Evolutionary conservation across 2,888 invertebrate genomes (phyloP), one percentile per base, ranked within the genome.

Genomic region (Hypolimnas misippus): DNA sequence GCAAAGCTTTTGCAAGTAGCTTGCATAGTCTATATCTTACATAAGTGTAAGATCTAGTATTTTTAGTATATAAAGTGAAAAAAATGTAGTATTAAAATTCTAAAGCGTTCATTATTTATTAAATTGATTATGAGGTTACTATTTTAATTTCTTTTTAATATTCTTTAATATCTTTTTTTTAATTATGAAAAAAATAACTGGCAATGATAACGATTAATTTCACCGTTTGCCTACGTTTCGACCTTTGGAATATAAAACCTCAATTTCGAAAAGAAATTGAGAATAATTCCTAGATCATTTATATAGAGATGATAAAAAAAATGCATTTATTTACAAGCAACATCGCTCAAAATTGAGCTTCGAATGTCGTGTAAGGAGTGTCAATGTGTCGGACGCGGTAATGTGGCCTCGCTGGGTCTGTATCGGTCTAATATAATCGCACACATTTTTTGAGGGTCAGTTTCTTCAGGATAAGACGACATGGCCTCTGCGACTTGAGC

Each of bases 401-500:
- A 56, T 16, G 76, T 78, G 52, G 87, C 81, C 71, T 89, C 89
- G 77, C 87, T 86, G 10, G 91, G 91, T n/a, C 89, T 81, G 81
- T 89, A 96, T 93, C 97, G 95, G 65, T 95, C 94, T 73, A 97
- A 88, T 71, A 97, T 97, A 67, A 96, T 95, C 38, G 96, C 96
- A 87, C 98, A 98, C 82, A 98, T 97, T 73, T 95, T 95, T 84
- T 98, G 96, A 8, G 98, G 96, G 85, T 98, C 96, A 21, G 95
- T 97, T 83, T 98, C 98, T 53, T 97, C 96, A 0, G 98, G 98
- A 87, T 97, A 95, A 70, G 96, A 91, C 67, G 95, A 94, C 96
- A 99, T 97, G 0, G 96, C 98, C 56, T 95, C 94, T 56, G 94
- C 94, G n/a, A 98, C 98, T 78, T 97, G 96, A 70, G 96, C 95